phyloP scores from a whole-genome alignment of 2,113 vertebrate genomes.

The Barnardius zonarius region DNA sequence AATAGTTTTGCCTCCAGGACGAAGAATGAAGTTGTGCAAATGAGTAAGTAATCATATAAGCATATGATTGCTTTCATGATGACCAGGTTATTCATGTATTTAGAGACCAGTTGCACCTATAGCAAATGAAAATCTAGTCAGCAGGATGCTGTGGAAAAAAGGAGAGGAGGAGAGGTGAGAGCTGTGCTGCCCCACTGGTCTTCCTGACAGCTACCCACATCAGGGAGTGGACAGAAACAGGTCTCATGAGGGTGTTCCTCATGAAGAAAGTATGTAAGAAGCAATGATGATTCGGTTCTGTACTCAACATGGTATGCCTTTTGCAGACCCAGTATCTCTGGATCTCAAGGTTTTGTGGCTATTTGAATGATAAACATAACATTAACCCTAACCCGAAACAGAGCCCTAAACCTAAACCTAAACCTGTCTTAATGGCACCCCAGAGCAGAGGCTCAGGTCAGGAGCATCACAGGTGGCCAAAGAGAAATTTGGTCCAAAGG shows the following conservation, averaged over 20 bases:
- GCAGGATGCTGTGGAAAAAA: background rate
- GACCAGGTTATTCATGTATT: background rate
- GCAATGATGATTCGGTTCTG: too few species aligned
- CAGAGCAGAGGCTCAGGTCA: too few species aligned
- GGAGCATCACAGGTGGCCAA: too few species aligned
- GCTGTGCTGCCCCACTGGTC: fast-evolving
- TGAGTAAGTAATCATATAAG: background rate
- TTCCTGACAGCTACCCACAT: background rate
- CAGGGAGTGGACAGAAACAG: background rate
- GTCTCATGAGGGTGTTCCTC: background rate
- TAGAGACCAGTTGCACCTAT: background rate
- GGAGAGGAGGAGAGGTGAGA: background rate
- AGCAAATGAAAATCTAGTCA: background rate
- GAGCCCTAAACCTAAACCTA: too few species aligned
- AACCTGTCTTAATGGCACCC: too few species aligned
- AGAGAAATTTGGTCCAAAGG: too few species aligned
- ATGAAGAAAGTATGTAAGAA: too few species aligned
- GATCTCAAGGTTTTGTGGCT: too few species aligned
- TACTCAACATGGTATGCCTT: too few species aligned
- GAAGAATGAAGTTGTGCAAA: background rate
- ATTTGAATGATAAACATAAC: too few species aligned
- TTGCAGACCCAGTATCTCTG: too few species aligned
- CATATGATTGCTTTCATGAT: background rate
- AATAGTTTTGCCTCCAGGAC: background rate
- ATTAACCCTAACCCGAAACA: too few species aligned